Percentiles rank a stretch among this genome's conserved stretches.
Evolutionary conservation across 2,888 invertebrate genomes (phyloP).

Genomic region (Volucella inflata): DNA sequence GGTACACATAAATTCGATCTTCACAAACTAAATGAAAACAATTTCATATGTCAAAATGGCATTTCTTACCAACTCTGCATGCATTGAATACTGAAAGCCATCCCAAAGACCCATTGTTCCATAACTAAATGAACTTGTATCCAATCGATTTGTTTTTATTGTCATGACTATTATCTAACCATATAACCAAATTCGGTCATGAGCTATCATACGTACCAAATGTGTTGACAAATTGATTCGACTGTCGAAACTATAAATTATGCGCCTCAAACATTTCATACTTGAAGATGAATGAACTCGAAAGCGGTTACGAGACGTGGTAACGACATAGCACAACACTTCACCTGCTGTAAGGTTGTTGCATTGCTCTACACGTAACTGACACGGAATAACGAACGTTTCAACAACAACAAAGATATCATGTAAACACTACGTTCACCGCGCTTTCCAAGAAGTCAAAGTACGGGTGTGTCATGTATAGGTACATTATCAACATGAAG

Average conservation of each 20-base stretch:
- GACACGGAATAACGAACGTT: constrained; percentile 7
- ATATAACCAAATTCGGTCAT: constrained; percentile 43
- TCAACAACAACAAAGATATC: background rate
- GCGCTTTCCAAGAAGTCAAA: background rate
- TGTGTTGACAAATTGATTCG: constrained; percentile 56
- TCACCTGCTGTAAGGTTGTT: constrained; percentile 19
- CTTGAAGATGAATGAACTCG: constrained; percentile 69
- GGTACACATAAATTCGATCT: background rate
- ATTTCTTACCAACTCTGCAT: constrained; percentile 35
- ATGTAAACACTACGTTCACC: background rate
- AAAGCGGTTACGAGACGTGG: constrained; percentile 49
- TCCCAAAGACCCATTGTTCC: constrained; percentile 14
- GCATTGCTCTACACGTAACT: constrained; percentile 5
- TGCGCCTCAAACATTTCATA: constrained; percentile 13
- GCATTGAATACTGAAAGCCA: constrained; percentile 28
- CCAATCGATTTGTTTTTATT: constrained; percentile 32
- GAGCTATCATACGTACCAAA: constrained; percentile 34
- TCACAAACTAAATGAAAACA: constrained; percentile 18
- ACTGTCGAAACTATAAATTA: constrained; percentile 59
- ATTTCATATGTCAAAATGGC: constrained; percentile 32
- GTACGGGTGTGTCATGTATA: constrained; percentile 38
- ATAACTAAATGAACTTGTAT: constrained; percentile 7
- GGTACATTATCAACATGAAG: constrained; percentile 1
- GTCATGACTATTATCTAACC: constrained; percentile 48
- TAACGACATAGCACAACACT: constrained; percentile 31